Conservation (phyloP, 2,888 invertebrate species). For the Psylliodes chrysocephalus region DNA sequence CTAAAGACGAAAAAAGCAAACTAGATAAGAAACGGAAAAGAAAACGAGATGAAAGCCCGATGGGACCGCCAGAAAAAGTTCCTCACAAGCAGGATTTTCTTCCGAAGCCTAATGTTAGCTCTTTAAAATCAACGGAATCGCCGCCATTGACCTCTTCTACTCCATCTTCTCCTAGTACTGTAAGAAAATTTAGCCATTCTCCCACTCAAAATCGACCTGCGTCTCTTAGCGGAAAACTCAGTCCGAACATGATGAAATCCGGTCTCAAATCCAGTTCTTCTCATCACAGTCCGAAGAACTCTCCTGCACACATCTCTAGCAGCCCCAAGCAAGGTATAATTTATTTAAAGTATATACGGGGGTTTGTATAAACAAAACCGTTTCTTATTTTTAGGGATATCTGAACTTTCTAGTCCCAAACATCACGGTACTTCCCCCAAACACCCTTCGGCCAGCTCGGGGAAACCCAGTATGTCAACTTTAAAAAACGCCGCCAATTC, state of each 20-base stretch:
- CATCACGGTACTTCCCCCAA: conserved; percentile 82
- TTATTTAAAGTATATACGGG: too few species aligned
- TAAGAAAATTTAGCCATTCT: conserved; percentile 78
- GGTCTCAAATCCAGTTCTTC: conserved; percentile 67
- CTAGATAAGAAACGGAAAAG: conserved; percentile 78
- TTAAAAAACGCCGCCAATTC: conserved; percentile 83
- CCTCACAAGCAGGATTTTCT: conserved; percentile 73
- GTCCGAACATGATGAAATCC: conserved; percentile 68
- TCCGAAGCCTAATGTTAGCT: conserved; percentile 78
- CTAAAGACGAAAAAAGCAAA: conserved; percentile 58
- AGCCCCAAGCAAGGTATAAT: conserved; percentile 79
- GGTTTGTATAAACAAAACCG: too few species aligned
- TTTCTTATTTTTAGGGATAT: too few species aligned
- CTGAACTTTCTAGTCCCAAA: conserved; percentile 80
- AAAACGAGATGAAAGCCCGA: conserved; percentile 80
- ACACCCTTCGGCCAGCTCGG: conserved; percentile 76
- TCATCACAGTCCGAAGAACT: conserved; percentile 78
- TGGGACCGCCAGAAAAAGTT: conserved; percentile 86
- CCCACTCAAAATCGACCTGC: conserved; percentile 75
- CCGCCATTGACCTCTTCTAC: conserved; percentile 64
- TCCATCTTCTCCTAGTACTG: conserved; percentile 74
- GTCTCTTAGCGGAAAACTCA: conserved; percentile 71
- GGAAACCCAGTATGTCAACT: conserved; percentile 90
- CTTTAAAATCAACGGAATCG: conserved; percentile 75
- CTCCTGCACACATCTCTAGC: conserved; percentile 73